A percentile compares a stretch with the other conserved stretches of the same genome.
These are phyloP conservation scores for Ctenodactylus gundi DNA, from an alignment of 2,113 vertebrate genomes.

Conservation along the genomic window DNA sequence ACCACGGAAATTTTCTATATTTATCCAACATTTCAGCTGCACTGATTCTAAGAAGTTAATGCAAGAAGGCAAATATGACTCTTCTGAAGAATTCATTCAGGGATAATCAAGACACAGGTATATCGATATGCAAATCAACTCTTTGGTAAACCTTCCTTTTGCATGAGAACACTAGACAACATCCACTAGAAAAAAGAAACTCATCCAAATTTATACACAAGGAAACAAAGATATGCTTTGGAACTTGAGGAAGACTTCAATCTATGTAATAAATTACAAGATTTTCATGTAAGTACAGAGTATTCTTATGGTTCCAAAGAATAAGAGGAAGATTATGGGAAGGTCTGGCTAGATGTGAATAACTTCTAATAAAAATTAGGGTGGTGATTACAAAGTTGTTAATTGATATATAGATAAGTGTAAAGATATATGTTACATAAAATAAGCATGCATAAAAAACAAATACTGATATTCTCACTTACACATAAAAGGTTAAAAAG, in stretches of 20 bases:
- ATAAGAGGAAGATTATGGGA: not conserved
- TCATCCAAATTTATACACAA: not conserved
- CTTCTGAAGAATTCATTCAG: not conserved
- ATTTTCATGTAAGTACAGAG: constrained; percentile 14
- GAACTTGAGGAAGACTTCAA: not conserved
- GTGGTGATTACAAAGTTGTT: not conserved
- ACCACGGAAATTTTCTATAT: constrained; percentile 25
- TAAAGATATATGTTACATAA: not conserved
- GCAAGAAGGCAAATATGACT: not conserved
- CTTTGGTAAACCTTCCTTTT: not conserved
- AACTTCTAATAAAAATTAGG: not conserved
- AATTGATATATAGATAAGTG: not conserved
- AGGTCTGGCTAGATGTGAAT: not conserved
- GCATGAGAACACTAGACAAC: not conserved
- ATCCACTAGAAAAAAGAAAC: not conserved
- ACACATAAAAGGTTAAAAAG: not conserved
- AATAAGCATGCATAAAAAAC: not conserved
- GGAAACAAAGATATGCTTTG: not conserved
- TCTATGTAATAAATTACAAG: not conserved
- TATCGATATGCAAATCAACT: not conserved
- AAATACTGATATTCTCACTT: not conserved
- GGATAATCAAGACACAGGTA: not conserved
- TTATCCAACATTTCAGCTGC: constrained; percentile 47
- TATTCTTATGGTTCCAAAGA: not conserved
- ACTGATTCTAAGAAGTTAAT: constrained; percentile 31